phyloP scores from a whole-genome alignment of 2,888 invertebrate species.

The Rhopalosiphum nymphaeae region DNA sequence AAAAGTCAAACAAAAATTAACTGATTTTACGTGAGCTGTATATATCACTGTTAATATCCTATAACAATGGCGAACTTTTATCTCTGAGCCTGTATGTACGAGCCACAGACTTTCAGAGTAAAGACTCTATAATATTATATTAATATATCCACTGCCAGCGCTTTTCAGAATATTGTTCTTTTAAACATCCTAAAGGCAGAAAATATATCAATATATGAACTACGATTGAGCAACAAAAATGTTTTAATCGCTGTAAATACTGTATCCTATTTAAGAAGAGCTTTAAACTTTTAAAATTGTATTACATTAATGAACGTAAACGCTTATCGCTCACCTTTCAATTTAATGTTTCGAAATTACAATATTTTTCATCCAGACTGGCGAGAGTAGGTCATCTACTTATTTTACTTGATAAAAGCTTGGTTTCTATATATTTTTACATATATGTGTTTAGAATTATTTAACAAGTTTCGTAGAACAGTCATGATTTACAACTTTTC shows the following conservation, averaged over 20 bases:
- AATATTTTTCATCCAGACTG: not conserved
- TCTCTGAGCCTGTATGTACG: not conserved
- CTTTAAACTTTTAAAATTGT: conserved; percentile 23
- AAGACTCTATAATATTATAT: not conserved
- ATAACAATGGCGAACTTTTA: not conserved
- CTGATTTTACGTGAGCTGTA: not conserved
- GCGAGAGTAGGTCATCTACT: not conserved
- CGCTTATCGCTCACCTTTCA: not conserved
- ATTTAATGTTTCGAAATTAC: not conserved
- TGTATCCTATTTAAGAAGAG: not conserved
- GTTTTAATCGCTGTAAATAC: conserved; percentile 1
- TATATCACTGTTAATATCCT: not conserved
- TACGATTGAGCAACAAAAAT: not conserved
- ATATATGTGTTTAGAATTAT: not conserved
- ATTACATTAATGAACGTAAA: conserved; percentile 23
- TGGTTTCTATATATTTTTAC: not conserved
- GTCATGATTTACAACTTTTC: not conserved
- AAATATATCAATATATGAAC: not conserved
- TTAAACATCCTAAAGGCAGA: not conserved
- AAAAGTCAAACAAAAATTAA: not conserved
- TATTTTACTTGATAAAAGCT: not conserved
- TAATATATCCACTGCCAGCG: not conserved
- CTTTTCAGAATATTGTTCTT: conserved; percentile 5
- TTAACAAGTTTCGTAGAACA: not conserved
- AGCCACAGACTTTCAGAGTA: not conserved